Base-by-base conservation (phyloP, 2,797 vertebrate species). In the Acanthurus leucopareius region DNA sequence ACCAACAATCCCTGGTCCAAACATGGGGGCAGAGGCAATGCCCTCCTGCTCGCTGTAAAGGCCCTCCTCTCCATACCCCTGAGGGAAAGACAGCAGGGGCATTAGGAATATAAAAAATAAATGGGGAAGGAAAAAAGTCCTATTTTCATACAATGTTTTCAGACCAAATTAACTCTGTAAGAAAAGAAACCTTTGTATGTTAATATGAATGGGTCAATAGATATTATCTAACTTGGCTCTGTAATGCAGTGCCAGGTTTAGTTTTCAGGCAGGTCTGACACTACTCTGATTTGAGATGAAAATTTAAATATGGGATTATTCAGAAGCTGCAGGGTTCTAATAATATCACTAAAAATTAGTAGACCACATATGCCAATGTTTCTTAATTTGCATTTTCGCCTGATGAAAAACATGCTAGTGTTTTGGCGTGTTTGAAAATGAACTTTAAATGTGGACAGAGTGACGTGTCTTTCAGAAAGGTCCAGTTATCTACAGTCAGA, bases 1-100 rank as follows among this genome's bases (percentile, higher is more conserved):
- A 98, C 98, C 98, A 82, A 94, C 95, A 7, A 97, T 95, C 54
- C 96, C 97, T 7, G 97, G 88, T 77, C 95, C 96, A 88, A 97
- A 97, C 88, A 97, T 95, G 0, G 97, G 87, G 1, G 96, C 94
- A 0, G 97, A 95, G 69, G 95, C 89, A 67, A 97, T 89, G 35
- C 96, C 94, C 69, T 96, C 93, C 68, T 95, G 96, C 25, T 97
- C 97, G 0, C 86, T 75, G 49, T 98, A 99, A 90, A 97, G 96
- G 42, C 94, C 61, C 0, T 96, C 96, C 64, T 97, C 97, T 0
- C 94, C 92, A 73, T 97, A 99, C 82, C 92, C 94, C 98, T 99
- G 70, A 51, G 52, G 44, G 45, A 67, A 28, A 52, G 47, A 84
- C 25, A 87, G 13, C 22, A 72, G 42, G 73, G 44, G 45, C 61